Base-by-base conservation (phyloP, 2,797 vertebrate species). In the Scleropages formosus region DNA sequence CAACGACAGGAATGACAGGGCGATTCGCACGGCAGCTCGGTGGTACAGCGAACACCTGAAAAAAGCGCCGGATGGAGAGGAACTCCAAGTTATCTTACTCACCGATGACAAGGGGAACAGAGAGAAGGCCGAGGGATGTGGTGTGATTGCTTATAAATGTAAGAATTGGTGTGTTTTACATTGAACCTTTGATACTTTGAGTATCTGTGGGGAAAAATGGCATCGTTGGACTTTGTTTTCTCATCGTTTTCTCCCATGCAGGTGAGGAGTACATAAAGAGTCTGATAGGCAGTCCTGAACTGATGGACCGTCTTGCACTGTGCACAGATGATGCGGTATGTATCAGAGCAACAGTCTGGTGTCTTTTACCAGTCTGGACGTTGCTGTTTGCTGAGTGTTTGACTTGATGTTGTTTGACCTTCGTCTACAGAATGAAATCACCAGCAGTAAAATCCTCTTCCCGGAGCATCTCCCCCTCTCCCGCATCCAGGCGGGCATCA, bases 231-330 rank as follows among this genome's bases (percentile, higher is more conserved):
- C n/a, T n/a, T n/a, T n/a, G 26, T 46, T 39, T 49, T 12, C 26
- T 51, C 39, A 16, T 11, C n/a, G 4, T n/a, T 71, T 59, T 49
- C n/a, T 63, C 70, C 12, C 26, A 74, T 79, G 12, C 66, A 99
- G 98, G 93, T 91, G 98, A 98, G 79, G 96, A 99, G 69, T 99
- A 99, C 77, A 83, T 99, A 80, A 98, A 94, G 87, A 96, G 96
- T 86, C 90, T 99, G 74, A 89, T 85, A 78, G 95, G 90, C 12
- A 96, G 97, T 77, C 96, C 97, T 20, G 96, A 98, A 80, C 95
- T 99, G 81, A 87, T 98, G 80, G 97, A 99, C 87, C 93, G 92
- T 62, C 93, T 99, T 82, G 96, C 98, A 63, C 92, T 92, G 86
- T 84, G 94, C 69, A 91, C 88, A 78, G 94, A 98, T 82, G 94